phyloP scores from a whole-genome alignment of 1,140 invertebrate species.

The Eriocheir sinensis region DNA sequence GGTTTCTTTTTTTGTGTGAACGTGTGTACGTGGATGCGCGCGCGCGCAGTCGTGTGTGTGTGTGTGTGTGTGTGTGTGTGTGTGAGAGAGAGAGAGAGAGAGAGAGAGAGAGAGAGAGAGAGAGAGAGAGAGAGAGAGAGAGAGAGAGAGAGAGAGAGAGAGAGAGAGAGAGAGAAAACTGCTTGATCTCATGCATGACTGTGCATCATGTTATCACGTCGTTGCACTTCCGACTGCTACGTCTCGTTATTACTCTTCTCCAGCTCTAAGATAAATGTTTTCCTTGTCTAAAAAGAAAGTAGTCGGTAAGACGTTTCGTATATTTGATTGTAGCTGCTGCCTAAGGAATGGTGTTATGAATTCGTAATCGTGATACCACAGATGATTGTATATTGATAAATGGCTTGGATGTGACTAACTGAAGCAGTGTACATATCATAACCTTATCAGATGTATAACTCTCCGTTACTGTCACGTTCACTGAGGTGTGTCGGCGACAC shows the following conservation, averaged over 20 bases:
- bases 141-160: too few species aligned
- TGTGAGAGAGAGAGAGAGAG: too few species aligned
- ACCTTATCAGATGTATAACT: background rate
- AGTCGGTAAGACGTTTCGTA: background rate
- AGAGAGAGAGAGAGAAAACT: too few species aligned
- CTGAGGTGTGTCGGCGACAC: background rate
- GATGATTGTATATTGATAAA: background rate
- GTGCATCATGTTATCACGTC: background rate
- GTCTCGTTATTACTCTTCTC: background rate
- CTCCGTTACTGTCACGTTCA: constrained; percentile 9
- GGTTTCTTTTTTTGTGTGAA: background rate
- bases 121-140: too few species aligned
- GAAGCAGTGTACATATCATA: constrained; percentile 14
- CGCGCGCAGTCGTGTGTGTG: too few species aligned
- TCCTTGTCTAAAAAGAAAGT: constrained; percentile 4
- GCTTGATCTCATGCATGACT: too few species aligned
- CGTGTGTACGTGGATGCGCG: too few species aligned
- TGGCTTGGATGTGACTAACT: background rate
- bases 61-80: too few species aligned
- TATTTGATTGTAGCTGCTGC: background rate
- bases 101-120: too few species aligned
- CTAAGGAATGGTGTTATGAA: background rate
- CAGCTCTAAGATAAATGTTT: background rate
- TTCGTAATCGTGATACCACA: background rate
- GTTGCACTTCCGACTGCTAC: background rate